Percentiles rank a stretch among this genome's conserved stretches.
These are phyloP conservation scores for Lepisosteus oculatus DNA, from an alignment of 2,113 vertebrate genomes.

Conservation along the genomic window DNA sequence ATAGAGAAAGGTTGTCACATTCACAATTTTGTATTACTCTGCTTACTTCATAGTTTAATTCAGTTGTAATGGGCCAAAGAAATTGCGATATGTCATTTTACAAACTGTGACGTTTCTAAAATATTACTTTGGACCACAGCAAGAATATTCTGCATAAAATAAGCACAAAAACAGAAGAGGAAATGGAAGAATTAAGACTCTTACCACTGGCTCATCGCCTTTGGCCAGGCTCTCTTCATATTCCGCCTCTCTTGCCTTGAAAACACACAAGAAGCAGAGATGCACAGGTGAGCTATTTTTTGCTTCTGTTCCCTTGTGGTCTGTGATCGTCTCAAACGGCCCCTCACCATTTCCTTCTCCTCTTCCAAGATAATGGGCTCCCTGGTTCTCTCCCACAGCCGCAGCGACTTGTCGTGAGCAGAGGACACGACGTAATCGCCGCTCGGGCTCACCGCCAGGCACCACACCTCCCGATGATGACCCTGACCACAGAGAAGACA, in stretches of 20 bases:
- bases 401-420: slow-evolving; percentile 92
- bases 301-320: not conserved
- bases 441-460: slow-evolving; percentile 85
- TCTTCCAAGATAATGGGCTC: slow-evolving; percentile 93
- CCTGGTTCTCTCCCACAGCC: slow-evolving; percentile 91
- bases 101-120: too few species aligned
- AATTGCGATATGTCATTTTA: too few species aligned
- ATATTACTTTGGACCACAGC: too few species aligned
- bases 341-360: slow-evolving; percentile 87
- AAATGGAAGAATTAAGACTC: slow-evolving; percentile 24
- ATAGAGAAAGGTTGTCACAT: too few species aligned
- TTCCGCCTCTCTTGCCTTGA: slow-evolving; percentile 86
- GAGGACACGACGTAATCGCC: slow-evolving; percentile 89
- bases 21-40: too few species aligned
- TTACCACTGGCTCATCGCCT: slow-evolving; percentile 85
- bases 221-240: slow-evolving; percentile 89
- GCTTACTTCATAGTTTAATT: too few species aligned
- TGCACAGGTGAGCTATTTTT: not conserved
- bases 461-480: slow-evolving; percentile 92
- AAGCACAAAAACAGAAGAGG: not conserved
- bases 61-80: too few species aligned
- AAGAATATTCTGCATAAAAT: not conserved
- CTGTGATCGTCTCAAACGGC: not conserved
- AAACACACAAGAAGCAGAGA: slow-evolving; percentile 2
- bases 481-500: slow-evolving; percentile 62